Conservation (phyloP, 2,888 invertebrate species). For the Galerucella nymphaeae region DNA sequence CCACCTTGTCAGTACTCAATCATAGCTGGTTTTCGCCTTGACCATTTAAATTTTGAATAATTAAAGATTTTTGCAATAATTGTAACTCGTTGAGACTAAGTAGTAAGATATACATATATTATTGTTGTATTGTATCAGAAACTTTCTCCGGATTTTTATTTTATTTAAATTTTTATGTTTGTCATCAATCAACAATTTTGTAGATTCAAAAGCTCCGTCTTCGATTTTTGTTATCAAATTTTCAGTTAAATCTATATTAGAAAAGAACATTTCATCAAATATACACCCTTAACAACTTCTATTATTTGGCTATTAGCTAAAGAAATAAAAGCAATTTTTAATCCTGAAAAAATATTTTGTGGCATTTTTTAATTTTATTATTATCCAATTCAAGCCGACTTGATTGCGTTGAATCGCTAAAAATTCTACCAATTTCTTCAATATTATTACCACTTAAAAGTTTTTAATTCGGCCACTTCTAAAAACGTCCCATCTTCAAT, state of each 20-base stretch:
- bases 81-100: too few species aligned
- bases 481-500: background rate
- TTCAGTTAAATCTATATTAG: background rate
- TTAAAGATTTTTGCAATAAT: too few species aligned
- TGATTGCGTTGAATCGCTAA: background rate
- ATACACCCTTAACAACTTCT: background rate
- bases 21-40: too few species aligned
- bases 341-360: background rate
- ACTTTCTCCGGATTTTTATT: too few species aligned
- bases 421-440: background rate
- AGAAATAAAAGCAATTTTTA: background rate
- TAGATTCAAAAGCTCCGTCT: background rate
- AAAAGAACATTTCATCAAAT: background rate
- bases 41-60: too few species aligned
- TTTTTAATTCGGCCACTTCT: slow-evolving; percentile 2
- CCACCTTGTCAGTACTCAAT: too few species aligned
- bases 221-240: background rate
- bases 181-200: too few species aligned
- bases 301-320: background rate
- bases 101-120: too few species aligned
- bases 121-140: too few species aligned
- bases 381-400: background rate
- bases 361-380: slow-evolving; percentile 7
- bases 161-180: too few species aligned
- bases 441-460: background rate